Percentiles rank a stretch among this genome's conserved stretches.
Evolutionary conservation across 2,113 vertebrate species (phyloP).

Genomic region (Upupa epops): DNA sequence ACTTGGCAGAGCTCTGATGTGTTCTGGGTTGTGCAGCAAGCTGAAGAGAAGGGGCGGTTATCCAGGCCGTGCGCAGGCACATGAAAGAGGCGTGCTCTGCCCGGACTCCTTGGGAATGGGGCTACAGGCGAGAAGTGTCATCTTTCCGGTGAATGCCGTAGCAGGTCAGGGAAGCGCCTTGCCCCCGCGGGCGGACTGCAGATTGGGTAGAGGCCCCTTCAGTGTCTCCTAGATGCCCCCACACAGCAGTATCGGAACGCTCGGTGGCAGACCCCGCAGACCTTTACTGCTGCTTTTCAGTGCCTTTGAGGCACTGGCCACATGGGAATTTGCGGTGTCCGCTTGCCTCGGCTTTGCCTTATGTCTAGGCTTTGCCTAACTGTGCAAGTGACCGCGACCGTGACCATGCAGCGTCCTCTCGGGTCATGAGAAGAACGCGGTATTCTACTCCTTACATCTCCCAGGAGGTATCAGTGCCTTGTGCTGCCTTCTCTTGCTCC

Average conservation of each 20-base stretch:
- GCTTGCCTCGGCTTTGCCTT: background rate
- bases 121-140: background rate
- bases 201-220: background rate
- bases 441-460: background rate
- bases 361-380: background rate
- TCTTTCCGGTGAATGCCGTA: background rate
- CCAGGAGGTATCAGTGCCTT: background rate
- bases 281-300: background rate
- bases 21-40: background rate
- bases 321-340: background rate
- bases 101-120: background rate
- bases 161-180: background rate
- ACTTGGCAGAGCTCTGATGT: background rate
- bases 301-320: background rate
- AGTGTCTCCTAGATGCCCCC: background rate
- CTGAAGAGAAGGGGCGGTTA: background rate
- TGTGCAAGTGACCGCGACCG: background rate
- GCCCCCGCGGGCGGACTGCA: background rate
- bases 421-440: background rate
- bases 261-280: background rate
- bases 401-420: background rate
- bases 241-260: background rate
- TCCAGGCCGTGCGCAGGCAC: rapidly evolving
- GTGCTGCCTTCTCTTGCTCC: background rate
- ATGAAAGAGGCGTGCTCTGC: background rate